phyloP scores from a whole-genome alignment of 2,888 invertebrate genomes.

The Galerucella nymphaeae region DNA sequence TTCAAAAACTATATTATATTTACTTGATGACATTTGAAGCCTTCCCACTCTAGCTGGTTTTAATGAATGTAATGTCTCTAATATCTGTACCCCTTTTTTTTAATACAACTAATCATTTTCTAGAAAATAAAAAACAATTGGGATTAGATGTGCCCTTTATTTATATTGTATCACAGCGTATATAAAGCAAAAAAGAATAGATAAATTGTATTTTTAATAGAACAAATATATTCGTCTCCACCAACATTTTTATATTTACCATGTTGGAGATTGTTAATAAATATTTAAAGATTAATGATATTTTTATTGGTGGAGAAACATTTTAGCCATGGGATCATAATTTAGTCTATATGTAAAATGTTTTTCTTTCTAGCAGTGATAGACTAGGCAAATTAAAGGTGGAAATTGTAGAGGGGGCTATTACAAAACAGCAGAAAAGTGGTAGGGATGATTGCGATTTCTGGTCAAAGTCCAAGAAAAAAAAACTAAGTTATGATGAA shows the following conservation, averaged over 20 bases:
- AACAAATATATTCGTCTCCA: conserved; percentile 11
- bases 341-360: neutral
- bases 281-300: neutral
- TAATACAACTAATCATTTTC: too few species aligned
- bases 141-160: conserved; percentile 50
- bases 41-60: too few species aligned
- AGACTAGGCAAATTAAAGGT: too few species aligned
- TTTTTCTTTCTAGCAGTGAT: neutral
- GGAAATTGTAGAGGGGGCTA: too few species aligned
- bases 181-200: conserved; percentile 42
- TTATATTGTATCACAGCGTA: conserved; percentile 50
- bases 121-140: conserved; percentile 1
- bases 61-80: too few species aligned
- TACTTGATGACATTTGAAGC: too few species aligned
- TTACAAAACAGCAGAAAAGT: too few species aligned
- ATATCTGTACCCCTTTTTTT: too few species aligned
- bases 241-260: neutral
- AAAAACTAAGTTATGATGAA: too few species aligned
- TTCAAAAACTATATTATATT: too few species aligned
- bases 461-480: too few species aligned
- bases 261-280: neutral
- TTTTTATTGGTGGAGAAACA: conserved; percentile 3
- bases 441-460: too few species aligned
- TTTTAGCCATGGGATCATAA: neutral
- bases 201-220: conserved; percentile 23